These are phyloP conservation scores for Lamprotornis superbus DNA, from an alignment of 2,113 vertebrate species.

Conservation along the genomic window DNA sequence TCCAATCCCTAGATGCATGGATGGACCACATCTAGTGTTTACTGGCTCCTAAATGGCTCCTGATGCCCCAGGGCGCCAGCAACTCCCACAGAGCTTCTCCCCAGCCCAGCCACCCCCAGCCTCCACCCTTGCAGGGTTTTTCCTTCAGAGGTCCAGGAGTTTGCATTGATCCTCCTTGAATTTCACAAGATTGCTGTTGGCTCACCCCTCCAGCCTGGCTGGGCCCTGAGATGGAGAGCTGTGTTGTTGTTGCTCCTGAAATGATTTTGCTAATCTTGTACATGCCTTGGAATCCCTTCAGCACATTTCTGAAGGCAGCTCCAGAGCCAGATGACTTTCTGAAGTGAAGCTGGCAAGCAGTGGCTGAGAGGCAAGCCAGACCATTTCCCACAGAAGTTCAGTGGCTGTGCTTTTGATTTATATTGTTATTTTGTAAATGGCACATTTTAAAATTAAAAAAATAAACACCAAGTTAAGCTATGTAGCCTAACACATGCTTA, in stretches of 20 bases:
- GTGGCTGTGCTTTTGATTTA: constrained; percentile 34
- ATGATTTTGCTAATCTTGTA: background rate
- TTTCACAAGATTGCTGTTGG: background rate
- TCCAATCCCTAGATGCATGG: too few relatives aligned
- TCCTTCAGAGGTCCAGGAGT: background rate
- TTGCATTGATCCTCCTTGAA: background rate
- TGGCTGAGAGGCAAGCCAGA: background rate
- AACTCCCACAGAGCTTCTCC: background rate
- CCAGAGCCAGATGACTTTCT: constrained; percentile 20
- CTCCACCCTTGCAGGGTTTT: background rate
- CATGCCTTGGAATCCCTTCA: constrained; percentile 35
- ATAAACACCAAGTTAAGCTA: background rate
- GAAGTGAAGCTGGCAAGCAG: constrained; percentile 29
- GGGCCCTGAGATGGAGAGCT: background rate
- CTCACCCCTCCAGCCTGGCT: background rate
- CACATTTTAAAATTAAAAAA: constrained; percentile 11
- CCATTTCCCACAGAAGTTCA: constrained; percentile 43
- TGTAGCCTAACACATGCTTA: background rate
- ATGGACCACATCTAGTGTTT: background rate
- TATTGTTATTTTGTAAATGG: constrained; percentile 30
- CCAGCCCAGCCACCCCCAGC: accelerated
- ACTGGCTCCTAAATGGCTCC: background rate
- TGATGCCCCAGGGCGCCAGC: background rate
- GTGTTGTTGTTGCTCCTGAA: constrained; percentile 6
- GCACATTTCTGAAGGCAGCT: constrained; percentile 31